phyloP scores from a whole-genome alignment of 1,140 invertebrate species.

The Drosophila subobscura region DNA sequence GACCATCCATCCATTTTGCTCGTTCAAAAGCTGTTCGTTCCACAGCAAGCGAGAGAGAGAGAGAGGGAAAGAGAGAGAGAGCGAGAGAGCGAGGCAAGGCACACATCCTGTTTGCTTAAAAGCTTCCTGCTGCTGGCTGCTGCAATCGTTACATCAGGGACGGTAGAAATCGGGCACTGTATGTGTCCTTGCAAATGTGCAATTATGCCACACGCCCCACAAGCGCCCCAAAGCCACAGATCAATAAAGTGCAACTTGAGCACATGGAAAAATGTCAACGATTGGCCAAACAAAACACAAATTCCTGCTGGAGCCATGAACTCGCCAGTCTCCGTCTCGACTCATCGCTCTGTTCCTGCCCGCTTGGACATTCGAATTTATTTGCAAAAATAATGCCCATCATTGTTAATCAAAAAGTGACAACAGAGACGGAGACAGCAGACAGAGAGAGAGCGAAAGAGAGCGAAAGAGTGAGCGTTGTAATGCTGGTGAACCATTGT shows the following conservation, averaged over 20 bases:
- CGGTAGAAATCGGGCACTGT: not conserved
- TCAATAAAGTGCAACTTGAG: conserved; percentile 77
- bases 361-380: conserved; percentile 51
- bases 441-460: not conserved
- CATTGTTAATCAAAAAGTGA: conserved; percentile 70
- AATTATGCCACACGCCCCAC: conserved; percentile 54
- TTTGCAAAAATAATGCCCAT: conserved; percentile 80
- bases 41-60: conserved; percentile 34
- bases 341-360: not conserved
- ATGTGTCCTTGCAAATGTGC: conserved; percentile 69
- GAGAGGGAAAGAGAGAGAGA: conserved; percentile 33
- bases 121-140: conserved; percentile 56
- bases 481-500: conserved; percentile 68
- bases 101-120: conserved; percentile 79
- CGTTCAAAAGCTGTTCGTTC: conserved; percentile 68
- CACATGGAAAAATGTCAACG: conserved; percentile 64
- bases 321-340: not conserved
- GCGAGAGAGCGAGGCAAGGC: conserved; percentile 30
- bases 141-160: not conserved
- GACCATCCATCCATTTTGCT: not conserved
- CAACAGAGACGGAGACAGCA: not conserved
- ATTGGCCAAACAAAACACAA: conserved; percentile 42
- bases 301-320: conserved; percentile 24
- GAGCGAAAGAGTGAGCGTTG: conserved; percentile 19
- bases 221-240: conserved; percentile 53